These are phyloP conservation scores for Pegea sp. DNA, from an alignment of 23 tunicate species.

Conservation along the genomic window DNA sequence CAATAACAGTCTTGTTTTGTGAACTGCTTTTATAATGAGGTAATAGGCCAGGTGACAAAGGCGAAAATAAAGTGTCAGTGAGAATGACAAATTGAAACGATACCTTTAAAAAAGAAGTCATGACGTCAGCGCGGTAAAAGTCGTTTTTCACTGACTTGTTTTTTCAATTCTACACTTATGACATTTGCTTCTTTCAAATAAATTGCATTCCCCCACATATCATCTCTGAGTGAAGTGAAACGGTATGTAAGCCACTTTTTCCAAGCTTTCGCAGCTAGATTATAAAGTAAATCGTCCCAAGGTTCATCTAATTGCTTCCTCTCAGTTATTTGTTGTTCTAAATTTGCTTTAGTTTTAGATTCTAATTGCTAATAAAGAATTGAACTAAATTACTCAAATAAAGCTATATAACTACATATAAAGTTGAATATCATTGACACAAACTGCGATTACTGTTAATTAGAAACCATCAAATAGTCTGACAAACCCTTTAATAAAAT, in stretches of 20 bases:
- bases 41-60: slow-evolving; percentile 50
- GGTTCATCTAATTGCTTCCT: slow-evolving; percentile 18
- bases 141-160: slow-evolving; percentile 24
- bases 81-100: slow-evolving; percentile 71
- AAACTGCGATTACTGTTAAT: too few species aligned
- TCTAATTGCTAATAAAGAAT: too few species aligned
- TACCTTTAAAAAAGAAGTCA: slow-evolving; percentile 28
- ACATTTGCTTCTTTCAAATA: slow-evolving; percentile 90
- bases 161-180: slow-evolving; percentile 89
- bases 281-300: slow-evolving; percentile 9
- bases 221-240: slow-evolving; percentile 87
- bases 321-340: slow-evolving; percentile 19
- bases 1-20: slow-evolving; percentile 43
- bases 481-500: too few species aligned
- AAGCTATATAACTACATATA: too few species aligned
- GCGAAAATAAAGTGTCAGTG: slow-evolving; percentile 72
- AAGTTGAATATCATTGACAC: too few species aligned
- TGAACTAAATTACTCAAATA: too few species aligned
- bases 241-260: slow-evolving; percentile 11
- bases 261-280: background rate
- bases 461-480: too few species aligned
- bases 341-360: too few species aligned
- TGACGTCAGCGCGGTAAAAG: background rate
- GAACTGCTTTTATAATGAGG: slow-evolving; percentile 14
- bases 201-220: slow-evolving; percentile 91